phyloP scores from a whole-genome alignment of 2,113 vertebrate genomes.

The Hyaena hyaena region DNA sequence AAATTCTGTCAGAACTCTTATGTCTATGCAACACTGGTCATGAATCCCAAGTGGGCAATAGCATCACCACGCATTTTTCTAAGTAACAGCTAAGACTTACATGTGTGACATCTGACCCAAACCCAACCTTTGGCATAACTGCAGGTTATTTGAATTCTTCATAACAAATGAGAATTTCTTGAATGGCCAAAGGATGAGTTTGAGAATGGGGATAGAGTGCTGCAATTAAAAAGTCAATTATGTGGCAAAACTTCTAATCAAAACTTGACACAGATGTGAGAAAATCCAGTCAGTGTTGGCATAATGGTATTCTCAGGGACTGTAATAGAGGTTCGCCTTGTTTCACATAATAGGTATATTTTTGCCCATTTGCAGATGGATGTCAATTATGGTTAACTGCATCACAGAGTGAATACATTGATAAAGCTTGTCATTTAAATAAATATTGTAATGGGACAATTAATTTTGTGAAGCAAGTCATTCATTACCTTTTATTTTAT shows the following conservation, averaged over 20 bases:
- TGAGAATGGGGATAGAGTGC: neutral
- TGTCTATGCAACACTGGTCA: neutral
- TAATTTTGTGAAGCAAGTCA: neutral
- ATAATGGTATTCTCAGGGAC: neutral
- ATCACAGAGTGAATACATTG: neutral
- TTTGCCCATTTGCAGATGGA: neutral
- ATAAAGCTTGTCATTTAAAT: neutral
- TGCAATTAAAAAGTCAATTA: neutral
- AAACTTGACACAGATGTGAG: neutral
- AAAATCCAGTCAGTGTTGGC: neutral
- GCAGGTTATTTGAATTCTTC: neutral
- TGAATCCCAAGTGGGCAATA: neutral
- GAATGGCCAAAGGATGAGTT: neutral
- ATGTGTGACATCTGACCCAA: neutral
- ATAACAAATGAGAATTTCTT: neutral
- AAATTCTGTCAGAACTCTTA: neutral
- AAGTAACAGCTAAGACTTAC: neutral
- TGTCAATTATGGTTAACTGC: neutral
- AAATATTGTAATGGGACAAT: neutral
- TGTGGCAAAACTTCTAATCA: neutral
- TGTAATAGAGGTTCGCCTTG: neutral
- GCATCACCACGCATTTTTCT: neutral
- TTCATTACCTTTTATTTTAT: conserved; percentile 23
- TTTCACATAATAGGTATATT: neutral
- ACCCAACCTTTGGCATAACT: neutral